Conservation (phyloP, 2,888 invertebrate genomes). For the Synanthedon tipuliformis region DNA sequence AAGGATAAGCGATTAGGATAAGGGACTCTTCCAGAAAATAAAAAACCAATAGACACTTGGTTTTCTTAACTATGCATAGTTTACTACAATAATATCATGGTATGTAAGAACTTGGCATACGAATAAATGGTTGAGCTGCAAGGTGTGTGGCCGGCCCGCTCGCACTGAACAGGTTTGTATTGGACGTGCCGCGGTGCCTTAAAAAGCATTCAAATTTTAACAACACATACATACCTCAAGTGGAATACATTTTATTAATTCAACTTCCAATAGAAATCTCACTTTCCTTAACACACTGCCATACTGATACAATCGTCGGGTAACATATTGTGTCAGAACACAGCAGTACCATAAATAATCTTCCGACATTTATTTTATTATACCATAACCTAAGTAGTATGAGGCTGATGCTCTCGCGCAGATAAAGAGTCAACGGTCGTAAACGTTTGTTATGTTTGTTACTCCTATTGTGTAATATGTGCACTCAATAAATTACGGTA, state of each 20-base stretch:
- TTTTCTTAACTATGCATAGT: too few species aligned
- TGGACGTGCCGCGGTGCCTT: constrained; percentile 22
- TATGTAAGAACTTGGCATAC: too few species aligned
- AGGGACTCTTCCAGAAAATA: too few species aligned
- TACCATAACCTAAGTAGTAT: constrained; percentile 16
- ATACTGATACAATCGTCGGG: constrained; percentile 33
- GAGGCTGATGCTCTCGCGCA: constrained; percentile 42
- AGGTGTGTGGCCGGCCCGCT: constrained; percentile 28
- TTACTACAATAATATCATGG: too few species aligned
- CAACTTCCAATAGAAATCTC: constrained; percentile 37
- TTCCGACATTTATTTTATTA: constrained; percentile 46
- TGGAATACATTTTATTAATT: constrained; percentile 24
- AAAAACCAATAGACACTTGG: too few species aligned
- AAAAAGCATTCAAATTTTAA: constrained; percentile 55
- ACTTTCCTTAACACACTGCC: constrained; percentile 48
- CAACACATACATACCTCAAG: constrained; percentile 30
- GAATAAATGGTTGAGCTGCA: constrained; percentile 16
- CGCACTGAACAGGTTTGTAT: constrained; percentile 41
- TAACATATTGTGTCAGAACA: constrained; percentile 37
- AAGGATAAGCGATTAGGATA: too few species aligned
- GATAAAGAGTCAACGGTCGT: constrained; percentile 41
- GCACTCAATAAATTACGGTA: background rate
- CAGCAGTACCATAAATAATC: constrained; percentile 34
- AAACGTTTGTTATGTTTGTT: constrained; percentile 14
- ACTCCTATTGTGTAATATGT: background rate